Evolutionary conservation across 2,888 invertebrate species (phyloP), one percentile per base, ranked within the genome.

Genomic region (Agrotis ipsilon): DNA sequence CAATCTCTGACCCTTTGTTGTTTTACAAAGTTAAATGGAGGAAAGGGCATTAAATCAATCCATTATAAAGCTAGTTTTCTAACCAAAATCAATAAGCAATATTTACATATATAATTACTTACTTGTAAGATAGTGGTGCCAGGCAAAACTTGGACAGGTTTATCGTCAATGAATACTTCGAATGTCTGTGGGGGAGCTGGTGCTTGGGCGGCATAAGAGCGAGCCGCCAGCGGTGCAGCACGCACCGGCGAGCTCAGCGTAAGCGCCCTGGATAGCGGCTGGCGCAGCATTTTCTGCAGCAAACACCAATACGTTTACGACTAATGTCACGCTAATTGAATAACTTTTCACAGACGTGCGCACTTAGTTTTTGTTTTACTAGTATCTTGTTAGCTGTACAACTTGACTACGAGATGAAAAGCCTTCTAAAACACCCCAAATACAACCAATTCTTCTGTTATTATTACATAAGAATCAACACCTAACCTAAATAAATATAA

Each of bases 101-200:
- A 57, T 46, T 24, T 19, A 62, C 21, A 39, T 11, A 9, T 39
- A 11, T 18, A 21, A 43, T 11, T 27, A 72, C 78, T 89, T 93
- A 98, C 99, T 97, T 99, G 99, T 75, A 99, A 96, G 32, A 99
- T 99, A 57, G 99, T 99, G 45, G 99, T 99, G 67, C 99, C 99
- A 39, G 99, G 99, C 57, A 98, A 97, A 49, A 99, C 99, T 89
- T 98, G 96, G 1, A 99, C 99, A 79, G 98, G 98, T 92, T 99
- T 98, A 93, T 99, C 99, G 97, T 99, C 99, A 87, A 99, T 98
- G 95, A 99, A 99, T 59, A 99, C 98, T 96, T 99, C 99, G 55
- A 99, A 97, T 90, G 98, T 98, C 79, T 98, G 98, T 51, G 98
- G 97, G 69, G 96, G 96, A 73, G 96, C 92, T 32, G 93, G 96